Percentiles rank a stretch among this genome's conserved stretches.
These are phyloP conservation scores for Somateria mollissima DNA, from an alignment of 2,797 vertebrate species.

Conservation along the genomic window DNA sequence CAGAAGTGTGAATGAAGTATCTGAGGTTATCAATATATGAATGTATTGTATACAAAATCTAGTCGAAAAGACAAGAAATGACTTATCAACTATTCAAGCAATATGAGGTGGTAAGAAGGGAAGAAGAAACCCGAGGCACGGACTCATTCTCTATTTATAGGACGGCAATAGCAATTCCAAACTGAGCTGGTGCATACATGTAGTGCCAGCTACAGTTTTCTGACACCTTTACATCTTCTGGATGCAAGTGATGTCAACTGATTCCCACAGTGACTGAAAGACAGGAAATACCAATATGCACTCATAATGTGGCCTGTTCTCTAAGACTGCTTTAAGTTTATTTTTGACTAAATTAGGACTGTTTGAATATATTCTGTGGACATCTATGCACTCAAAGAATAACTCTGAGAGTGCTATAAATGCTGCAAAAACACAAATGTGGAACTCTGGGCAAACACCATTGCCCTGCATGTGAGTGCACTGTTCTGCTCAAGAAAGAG, in stretches of 20 bases:
- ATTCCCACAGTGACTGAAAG: background rate
- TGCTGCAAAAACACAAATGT: background rate
- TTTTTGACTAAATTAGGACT: background rate
- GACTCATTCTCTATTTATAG: background rate
- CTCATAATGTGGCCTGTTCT: background rate
- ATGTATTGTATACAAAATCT: background rate
- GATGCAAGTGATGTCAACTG: background rate
- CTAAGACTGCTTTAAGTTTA: background rate
- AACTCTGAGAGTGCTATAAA: background rate
- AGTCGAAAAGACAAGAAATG: background rate
- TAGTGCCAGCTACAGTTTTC: background rate
- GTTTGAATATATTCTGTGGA: background rate
- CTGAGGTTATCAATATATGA: background rate
- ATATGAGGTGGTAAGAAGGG: background rate
- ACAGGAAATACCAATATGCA: background rate
- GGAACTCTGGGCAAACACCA: background rate
- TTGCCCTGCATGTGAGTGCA: too few species aligned
- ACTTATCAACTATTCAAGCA: background rate
- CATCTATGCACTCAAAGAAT: background rate
- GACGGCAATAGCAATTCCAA: background rate
- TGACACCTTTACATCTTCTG: background rate
- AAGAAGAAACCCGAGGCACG: background rate
- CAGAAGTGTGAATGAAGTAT: too few species aligned
- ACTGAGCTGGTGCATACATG: background rate
- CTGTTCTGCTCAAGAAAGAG: background rate